phyloP scores from a whole-genome alignment of 64 coral and sea anemone genomes.

The Montipora efflorescens region DNA sequence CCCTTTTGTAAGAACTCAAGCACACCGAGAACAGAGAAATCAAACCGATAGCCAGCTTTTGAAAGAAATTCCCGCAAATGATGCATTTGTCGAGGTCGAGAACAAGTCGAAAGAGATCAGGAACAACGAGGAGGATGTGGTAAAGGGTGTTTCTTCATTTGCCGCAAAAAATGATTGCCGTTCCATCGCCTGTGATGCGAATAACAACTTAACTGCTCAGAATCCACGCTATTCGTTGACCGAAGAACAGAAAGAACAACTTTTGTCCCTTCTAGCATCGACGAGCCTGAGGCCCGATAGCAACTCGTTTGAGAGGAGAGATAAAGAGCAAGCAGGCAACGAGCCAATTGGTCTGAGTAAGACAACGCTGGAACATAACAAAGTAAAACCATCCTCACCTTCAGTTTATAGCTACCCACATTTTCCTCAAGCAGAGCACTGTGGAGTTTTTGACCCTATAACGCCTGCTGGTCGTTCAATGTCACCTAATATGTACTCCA shows the following conservation, averaged over 20 bases:
- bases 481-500: background rate
- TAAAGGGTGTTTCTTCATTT: background rate
- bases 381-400: constrained; percentile 41
- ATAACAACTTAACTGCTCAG: background rate
- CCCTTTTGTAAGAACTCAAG: constrained; percentile 1
- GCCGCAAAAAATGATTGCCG: background rate
- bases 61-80: background rate
- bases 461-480: constrained; percentile 62
- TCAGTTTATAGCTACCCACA: constrained; percentile 21
- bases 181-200: background rate
- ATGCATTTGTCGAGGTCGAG: background rate
- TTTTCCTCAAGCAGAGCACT: background rate
- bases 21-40: background rate
- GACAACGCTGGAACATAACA: background rate
- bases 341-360: background rate
- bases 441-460: constrained; percentile 79
- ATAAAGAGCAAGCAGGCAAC: background rate
- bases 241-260: constrained; percentile 24
- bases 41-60: background rate
- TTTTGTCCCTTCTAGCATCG: constrained; percentile 31
- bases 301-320: background rate
- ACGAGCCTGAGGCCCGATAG: background rate
- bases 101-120: background rate
- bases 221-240: constrained; percentile 13
- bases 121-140: background rate